Conservation (phyloP, 1,140 invertebrate species). For the Drosophila eugracilis region DNA sequence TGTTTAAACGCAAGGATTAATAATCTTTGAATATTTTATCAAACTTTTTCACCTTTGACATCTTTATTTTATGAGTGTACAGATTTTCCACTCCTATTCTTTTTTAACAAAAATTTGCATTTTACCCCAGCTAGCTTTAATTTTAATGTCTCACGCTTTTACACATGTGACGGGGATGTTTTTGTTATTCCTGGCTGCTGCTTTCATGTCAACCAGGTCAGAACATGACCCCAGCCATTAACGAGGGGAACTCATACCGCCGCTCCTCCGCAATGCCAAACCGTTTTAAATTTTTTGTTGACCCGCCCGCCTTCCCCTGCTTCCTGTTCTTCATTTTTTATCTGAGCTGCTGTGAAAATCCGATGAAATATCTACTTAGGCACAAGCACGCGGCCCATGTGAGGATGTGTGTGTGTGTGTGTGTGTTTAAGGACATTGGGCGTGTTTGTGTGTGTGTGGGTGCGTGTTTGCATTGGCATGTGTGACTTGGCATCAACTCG, state of each 20-base stretch:
- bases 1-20: too few species aligned
- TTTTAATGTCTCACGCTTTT: constrained; percentile 40
- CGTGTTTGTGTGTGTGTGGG: constrained; percentile 20
- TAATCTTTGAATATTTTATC: too few species aligned
- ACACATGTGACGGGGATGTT: constrained; percentile 20
- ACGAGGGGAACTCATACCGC: constrained; percentile 2
- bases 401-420: too few species aligned
- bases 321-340: constrained; percentile 35
- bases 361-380: constrained; percentile 73
- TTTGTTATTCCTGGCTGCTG: constrained; percentile 29
- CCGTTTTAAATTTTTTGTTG: constrained; percentile 63
- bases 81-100: background rate
- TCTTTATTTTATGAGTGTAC: too few species aligned
- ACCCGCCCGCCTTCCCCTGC: constrained; percentile 23
- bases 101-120: background rate
- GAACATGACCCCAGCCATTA: constrained; percentile 37
- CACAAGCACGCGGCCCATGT: constrained; percentile 57
- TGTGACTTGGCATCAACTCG: constrained; percentile 62
- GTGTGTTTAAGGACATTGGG: constrained; percentile 5
- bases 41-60: too few species aligned
- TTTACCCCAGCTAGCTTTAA: constrained; percentile 27
- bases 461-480: constrained; percentile 39
- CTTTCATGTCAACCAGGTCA: constrained; percentile 50
- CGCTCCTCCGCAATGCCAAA: constrained; percentile 19
- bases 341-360: constrained; percentile 60